Base-by-base conservation (phyloP, 2,113 vertebrate genomes). In the Campylomormyrus numenius region DNA sequence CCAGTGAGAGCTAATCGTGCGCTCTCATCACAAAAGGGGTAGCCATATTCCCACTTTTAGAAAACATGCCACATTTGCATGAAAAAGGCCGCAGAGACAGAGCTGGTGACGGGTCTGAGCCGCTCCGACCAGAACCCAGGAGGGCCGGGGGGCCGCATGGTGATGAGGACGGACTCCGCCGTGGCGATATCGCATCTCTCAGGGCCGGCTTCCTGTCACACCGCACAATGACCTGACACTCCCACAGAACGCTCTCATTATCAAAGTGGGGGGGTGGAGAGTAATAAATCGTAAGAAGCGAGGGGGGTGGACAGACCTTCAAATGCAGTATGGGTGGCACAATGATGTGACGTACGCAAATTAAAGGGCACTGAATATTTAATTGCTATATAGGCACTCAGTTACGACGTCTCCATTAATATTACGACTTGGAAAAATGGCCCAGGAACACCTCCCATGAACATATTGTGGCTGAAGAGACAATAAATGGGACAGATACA, bases 51-150 rank as follows among this genome's bases (percentile, higher is more conserved):
- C 94, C 96, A 9, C 50, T 95, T 92, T 93, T 92, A 94, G 95
- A 95, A 97, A 97, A 97, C 96, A 96, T 95, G 96, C 95, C 39
- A 5, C 96, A 99, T 99, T 98, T 97, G 95, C 97, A 98, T 98
- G 95, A 98, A 95, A 98, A 98, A 97, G 96, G 97, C 96, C 96
- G 94, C 95, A 95, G 96, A 92, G 95, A 96, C 95, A 97, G 97
- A 96, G 92, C 92, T 90, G 70, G 77, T 88, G 70, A 91, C 5
- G 87, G 53, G 35, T 27, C 91, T 46, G 83, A 21, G 88, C 24
- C 10, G 88, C 88, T 90, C 85, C 92, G 90, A 91, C 89, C 91
- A 90, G 95, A 95, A 96, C 95, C 94, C 95, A 95, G 92, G 94
- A 94, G 94, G 88, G 77, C 53, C n/a, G 0, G 53, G 90, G 83